Evolutionary conservation across 2,797 vertebrate species (phyloP), one percentile per base, ranked within the genome.

Genomic region (Knipowitschia caucasica): DNA sequence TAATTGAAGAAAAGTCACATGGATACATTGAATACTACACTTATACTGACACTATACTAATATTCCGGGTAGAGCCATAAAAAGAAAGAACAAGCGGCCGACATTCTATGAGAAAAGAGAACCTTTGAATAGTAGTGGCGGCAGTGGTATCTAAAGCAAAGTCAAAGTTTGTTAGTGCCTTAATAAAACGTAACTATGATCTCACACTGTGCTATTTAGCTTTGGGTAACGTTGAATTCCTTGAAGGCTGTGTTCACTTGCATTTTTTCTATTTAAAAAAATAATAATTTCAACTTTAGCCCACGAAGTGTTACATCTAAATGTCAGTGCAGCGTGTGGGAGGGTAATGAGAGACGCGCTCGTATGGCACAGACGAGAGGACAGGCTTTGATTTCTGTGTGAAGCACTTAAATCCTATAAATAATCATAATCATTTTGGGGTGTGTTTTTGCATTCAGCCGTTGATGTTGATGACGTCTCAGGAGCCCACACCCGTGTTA

Each of bases 401-500:
- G 30, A 21, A 18, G 18, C 12, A 23, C 2, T 5, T 23, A n/a
- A 29, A 29, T 17, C 8, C 15, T 29, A 11, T 31, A 3, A 10
- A 1, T 3, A 20, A 11, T 10, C 11, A 21, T 3, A 7, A 4
- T 38, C 8, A n/a, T 29, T 34, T 21, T 43, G 11, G 36, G 30
- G 34, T 26, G 8, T 39, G 35, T 62, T 52, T 69, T 69, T 59
- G 20, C 42, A 15, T 9, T 54, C n/a, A 47, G 49, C 44, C 11
- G 62, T 60, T 51, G 18, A 31, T 43, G 47, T 30, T 42, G 21
- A 36, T 63, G 64, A 61, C 60, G 54, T 57, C 35, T 67, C 31
- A 34, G 40, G 61, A 49, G 40, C 39, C 70, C 83, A 74, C 84
- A 39, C 85, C 84, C 80, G 9, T 67, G 68, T 86, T 87, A 87